These are phyloP conservation scores for Stomatorhinus walkeri DNA, from an alignment of 2,797 vertebrate genomes.

Conservation along the genomic window DNA sequence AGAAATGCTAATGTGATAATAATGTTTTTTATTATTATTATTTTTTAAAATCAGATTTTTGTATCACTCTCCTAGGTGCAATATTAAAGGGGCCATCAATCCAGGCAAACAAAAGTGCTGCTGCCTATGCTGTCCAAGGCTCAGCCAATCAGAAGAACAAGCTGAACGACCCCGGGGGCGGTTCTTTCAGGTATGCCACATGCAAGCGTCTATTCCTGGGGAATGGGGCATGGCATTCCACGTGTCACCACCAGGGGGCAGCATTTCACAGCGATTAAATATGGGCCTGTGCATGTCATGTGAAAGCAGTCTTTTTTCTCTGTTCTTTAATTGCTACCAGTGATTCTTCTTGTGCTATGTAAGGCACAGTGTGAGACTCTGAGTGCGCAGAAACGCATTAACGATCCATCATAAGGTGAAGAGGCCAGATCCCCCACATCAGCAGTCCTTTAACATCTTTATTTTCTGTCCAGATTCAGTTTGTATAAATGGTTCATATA, in stretches of 20 bases:
- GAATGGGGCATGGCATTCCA: constrained; percentile 15
- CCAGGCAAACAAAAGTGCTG: constrained; percentile 66
- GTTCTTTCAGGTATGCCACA: constrained; percentile 69
- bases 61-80: constrained; percentile 53
- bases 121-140: constrained; percentile 68
- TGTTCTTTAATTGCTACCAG: constrained; percentile 21
- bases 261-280: constrained; percentile 66
- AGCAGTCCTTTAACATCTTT: background rate
- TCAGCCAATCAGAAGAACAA: constrained; percentile 81
- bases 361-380: background rate
- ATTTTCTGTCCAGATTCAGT: background rate
- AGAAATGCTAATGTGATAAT: constrained; percentile 64
- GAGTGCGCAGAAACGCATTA: background rate
- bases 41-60: constrained; percentile 21
- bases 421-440: background rate
- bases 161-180: constrained; percentile 75
- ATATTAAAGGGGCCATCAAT: constrained; percentile 66
- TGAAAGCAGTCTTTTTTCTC: background rate
- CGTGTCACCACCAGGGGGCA: constrained; percentile 75
- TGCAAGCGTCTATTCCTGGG: constrained; percentile 15
- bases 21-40: constrained; percentile 44
- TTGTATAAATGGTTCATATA: background rate
- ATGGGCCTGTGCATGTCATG: constrained; percentile 5
- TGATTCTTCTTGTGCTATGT: background rate
- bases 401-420: background rate